Percentiles rank a stretch among this genome's conserved stretches.
Evolutionary conservation across 2,113 vertebrate genomes (phyloP).

Genomic region (Sorex araneus): DNA sequence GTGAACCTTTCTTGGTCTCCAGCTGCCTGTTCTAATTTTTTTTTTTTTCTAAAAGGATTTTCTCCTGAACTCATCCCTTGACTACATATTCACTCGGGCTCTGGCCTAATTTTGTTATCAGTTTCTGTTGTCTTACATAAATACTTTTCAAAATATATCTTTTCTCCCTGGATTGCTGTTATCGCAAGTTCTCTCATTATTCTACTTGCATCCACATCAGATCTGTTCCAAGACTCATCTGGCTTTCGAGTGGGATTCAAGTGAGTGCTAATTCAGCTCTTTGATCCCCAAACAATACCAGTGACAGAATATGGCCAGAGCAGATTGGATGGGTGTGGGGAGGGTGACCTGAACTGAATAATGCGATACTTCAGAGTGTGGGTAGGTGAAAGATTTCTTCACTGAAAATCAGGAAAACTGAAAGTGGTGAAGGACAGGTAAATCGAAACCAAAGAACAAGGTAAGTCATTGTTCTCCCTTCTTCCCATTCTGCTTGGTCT

Average conservation of each 20-base stretch:
- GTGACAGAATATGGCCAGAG: neutral
- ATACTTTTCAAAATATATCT: neutral
- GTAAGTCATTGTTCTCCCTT: too few species aligned
- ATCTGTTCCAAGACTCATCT: neutral
- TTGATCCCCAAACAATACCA: neutral
- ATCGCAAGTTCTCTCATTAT: neutral
- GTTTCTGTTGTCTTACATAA: neutral
- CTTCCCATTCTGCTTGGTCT: rapidly evolving
- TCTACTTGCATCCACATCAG: neutral
- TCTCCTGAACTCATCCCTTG: neutral
- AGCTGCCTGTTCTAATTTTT: neutral
- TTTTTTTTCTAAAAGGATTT: neutral
- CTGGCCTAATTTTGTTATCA: neutral
- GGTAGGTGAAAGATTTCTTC: neutral
- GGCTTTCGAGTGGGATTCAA: neutral
- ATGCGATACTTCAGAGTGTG: too few species aligned
- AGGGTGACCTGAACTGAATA: neutral
- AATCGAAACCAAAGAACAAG: neutral
- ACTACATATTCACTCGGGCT: neutral
- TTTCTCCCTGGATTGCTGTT: neutral
- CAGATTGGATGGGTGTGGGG: neutral
- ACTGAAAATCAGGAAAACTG: neutral
- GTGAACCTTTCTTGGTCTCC: neutral
- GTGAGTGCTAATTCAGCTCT: neutral
- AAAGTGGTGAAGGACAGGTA: neutral